Conservation (phyloP, 1,140 invertebrate species). For the Apocrypta bakeri region DNA sequence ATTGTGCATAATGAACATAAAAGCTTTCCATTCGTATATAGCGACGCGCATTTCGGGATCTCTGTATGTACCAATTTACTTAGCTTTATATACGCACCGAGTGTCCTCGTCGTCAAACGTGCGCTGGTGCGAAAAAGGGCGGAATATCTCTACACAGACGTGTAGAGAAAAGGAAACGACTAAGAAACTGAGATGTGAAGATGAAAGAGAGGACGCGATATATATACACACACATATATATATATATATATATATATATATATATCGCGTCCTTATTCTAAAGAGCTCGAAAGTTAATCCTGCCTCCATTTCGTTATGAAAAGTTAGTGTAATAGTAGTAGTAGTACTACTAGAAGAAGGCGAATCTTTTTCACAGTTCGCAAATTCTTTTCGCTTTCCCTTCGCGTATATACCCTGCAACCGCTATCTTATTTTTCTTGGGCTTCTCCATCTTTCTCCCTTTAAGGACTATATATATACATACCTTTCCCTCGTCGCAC, state of each 20-base stretch:
- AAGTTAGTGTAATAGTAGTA: slow-evolving; percentile 38
- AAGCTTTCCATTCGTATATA: slow-evolving; percentile 14
- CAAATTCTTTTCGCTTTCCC: slow-evolving; percentile 47
- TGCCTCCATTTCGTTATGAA: slow-evolving; percentile 51
- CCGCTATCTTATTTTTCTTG: slow-evolving; percentile 25
- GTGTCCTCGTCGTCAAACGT: not conserved
- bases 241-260: too few species aligned
- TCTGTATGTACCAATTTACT: slow-evolving; percentile 29
- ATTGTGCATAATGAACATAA: slow-evolving; percentile 45
- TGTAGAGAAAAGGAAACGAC: too few species aligned
- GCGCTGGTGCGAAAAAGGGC: not conserved
- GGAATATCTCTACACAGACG: not conserved
- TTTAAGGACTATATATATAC: slow-evolving; percentile 26
- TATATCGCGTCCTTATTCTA: not conserved
- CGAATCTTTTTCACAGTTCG: slow-evolving; percentile 52
- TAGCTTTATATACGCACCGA: not conserved
- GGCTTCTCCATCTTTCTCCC: slow-evolving; percentile 35
- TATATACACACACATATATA: too few species aligned
- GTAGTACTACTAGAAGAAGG: slow-evolving; percentile 19
- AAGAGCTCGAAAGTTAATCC: slow-evolving; percentile 51
- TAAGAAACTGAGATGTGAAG: too few species aligned
- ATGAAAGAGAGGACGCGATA: too few species aligned
- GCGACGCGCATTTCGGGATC: not conserved
- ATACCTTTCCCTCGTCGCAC: slow-evolving; percentile 18
- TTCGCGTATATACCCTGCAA: not conserved